Evolutionary conservation across 2,797 vertebrate species (phyloP).

Genomic region (Mycteria americana): DNA sequence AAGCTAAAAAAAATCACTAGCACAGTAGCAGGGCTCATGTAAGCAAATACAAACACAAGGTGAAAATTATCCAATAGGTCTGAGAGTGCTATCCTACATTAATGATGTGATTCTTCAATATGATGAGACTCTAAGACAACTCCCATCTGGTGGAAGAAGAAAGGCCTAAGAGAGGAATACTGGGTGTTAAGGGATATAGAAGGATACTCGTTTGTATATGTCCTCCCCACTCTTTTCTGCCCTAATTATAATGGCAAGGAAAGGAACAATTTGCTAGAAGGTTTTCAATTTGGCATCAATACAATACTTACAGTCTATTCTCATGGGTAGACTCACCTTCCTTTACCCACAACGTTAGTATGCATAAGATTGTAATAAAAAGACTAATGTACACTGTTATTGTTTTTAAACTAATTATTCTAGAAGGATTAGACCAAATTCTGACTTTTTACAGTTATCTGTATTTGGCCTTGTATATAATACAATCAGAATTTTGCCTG

Average conservation of each 20-base stretch:
- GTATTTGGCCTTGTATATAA: not conserved
- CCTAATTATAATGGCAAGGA: not conserved
- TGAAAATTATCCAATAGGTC: not conserved
- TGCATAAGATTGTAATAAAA: not conserved
- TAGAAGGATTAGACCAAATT: not conserved
- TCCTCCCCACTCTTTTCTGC: not conserved
- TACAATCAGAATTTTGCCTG: not conserved
- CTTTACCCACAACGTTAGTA: not conserved
- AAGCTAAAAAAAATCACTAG: not conserved
- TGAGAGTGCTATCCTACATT: not conserved
- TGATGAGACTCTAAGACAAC: not conserved
- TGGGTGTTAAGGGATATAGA: not conserved
- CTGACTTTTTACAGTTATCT: not conserved
- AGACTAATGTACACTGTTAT: not conserved
- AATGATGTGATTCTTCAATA: not conserved
- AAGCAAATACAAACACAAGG: not conserved
- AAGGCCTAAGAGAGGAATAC: not conserved
- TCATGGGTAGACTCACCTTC: not conserved
- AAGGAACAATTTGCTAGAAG: not conserved
- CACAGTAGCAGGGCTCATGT: not conserved
- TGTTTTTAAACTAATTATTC: not conserved
- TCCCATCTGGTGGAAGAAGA: not conserved
- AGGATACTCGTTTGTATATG: not conserved
- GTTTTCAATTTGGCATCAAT: not conserved
- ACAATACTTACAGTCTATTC: not conserved